Conservation (phyloP, 2,797 vertebrate species). For the Coranthus polyacanthus region DNA sequence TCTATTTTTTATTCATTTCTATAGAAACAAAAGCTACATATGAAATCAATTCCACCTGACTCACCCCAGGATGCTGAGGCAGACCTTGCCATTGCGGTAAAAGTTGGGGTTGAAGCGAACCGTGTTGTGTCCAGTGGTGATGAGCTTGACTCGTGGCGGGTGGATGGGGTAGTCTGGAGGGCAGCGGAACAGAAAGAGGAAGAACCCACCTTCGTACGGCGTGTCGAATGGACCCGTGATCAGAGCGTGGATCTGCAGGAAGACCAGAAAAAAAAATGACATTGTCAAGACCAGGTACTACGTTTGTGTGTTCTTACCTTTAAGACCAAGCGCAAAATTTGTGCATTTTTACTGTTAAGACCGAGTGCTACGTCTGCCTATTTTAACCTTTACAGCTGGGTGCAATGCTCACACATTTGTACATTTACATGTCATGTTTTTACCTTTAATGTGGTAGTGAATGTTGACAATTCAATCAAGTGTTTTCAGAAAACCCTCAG, state of each 20-base stretch:
- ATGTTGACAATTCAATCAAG: no score
- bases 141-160: conserved; percentile 96
- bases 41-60: conserved; percentile 29
- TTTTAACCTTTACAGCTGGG: no score
- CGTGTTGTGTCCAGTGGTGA: conserved; percentile 98
- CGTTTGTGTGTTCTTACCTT: no score
- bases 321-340: no score
- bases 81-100: conserved; percentile 99
- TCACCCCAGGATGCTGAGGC: conserved; percentile 99
- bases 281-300: no score
- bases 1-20: not conserved
- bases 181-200: conserved; percentile 99
- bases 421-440: no score
- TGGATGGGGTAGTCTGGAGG: conserved; percentile 99
- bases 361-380: no score
- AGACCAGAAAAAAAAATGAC: not conserved
- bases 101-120: conserved; percentile 99
- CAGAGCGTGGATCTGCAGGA: conserved; percentile 93
- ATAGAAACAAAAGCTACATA: not conserved
- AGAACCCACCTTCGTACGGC: conserved; percentile 98
- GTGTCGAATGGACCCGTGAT: conserved; percentile 99
- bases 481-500: no score
- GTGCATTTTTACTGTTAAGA: no score
- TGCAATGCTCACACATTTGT: no score
- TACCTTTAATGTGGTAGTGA: no score